These are phyloP conservation scores for Stegana nigrithorax DNA, from an alignment of 2,888 invertebrate genomes.

Conservation along the genomic window DNA sequence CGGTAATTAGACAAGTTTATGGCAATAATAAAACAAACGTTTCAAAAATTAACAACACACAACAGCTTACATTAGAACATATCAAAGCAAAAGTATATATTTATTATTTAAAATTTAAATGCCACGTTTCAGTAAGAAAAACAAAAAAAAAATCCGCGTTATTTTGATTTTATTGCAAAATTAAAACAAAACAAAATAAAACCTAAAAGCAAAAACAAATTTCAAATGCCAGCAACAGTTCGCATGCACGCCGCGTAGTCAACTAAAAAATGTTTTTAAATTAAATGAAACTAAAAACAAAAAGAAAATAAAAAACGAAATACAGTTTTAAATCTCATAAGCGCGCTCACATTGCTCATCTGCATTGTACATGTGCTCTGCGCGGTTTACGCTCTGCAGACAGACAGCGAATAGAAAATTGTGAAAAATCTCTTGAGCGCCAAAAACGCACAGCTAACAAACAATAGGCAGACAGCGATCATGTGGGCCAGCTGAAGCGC, in stretches of 20 bases:
- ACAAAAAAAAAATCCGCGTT: too few species aligned
- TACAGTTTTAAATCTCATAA: slow-evolving; percentile 16
- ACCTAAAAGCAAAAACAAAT: slow-evolving; percentile 17
- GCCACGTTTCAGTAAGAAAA: too few species aligned
- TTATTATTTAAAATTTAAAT: too few species aligned
- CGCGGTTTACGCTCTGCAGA: too few species aligned
- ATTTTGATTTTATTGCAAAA: too few species aligned
- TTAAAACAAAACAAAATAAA: too few species aligned
- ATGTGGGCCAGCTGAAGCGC: slow-evolving; percentile 11
- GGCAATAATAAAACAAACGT: too few species aligned
- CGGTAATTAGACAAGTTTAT: too few species aligned
- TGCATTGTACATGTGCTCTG: not conserved
- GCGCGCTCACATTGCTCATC: not conserved
- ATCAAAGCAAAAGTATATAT: too few species aligned
- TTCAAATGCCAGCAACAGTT: slow-evolving; percentile 36
- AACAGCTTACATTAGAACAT: too few species aligned
- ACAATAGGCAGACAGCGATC: not conserved
- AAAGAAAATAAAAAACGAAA: slow-evolving; percentile 31
- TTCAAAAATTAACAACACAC: too few species aligned
- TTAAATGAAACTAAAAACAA: slow-evolving; percentile 37
- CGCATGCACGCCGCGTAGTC: slow-evolving; percentile 50
- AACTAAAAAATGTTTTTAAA: too few species aligned
- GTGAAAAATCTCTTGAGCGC: not conserved
- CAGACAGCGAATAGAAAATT: not conserved
- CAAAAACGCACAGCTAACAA: not conserved